Evolutionary conservation across 1,140 invertebrate genomes (phyloP), one percentile per base, ranked within the genome.

Genomic region (Cecropterus lyciades): DNA sequence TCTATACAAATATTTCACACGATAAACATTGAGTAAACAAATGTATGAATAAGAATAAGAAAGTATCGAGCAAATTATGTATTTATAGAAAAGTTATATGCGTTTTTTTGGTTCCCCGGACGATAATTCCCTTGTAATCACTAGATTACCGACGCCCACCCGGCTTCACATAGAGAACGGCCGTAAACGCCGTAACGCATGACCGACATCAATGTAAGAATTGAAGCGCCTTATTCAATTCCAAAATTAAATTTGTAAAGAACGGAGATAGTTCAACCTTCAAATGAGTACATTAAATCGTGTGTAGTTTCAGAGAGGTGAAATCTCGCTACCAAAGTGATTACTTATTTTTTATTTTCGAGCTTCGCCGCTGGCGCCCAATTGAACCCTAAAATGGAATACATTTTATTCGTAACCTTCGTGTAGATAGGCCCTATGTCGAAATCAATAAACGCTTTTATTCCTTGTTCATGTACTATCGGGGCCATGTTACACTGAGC

Each of bases 81-180:
- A 79, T 82, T 82, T 84, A 79, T 75, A 66, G 64, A 75, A 76
- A 79, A 80, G 76, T 75, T 80, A 84, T 80, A 72, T 72, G 56
- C 65, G 67, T 52, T 75, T 81, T 73, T 79, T 78, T 78, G 70
- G 72, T 76, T 65, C 65, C 65, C 51, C 64, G 59, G 53, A 75
- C 81, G 75, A 82, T 86, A 84, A 80, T 81, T 60, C 75, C 64
- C 59, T 78, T 81, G 84, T 87, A 87, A 89, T 87, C 84, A 71
- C 68, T 66, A 77, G 82, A 83, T 87, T 83, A 84, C 72, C 75
- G 64, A 63, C 78, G 83, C 80, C 82, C 82, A 80, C 80, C 69
- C 62, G 69, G 70, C 70, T 72, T 79, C 81, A 77, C 80, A 82
- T 79, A 63, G 75, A 74, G 73, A 64, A 70, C 65, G 60, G 73